Percentiles rank a stretch among this genome's conserved stretches.
Conservation (phyloP, 2,888 invertebrate species). For the Agonum fuliginosum region DNA sequence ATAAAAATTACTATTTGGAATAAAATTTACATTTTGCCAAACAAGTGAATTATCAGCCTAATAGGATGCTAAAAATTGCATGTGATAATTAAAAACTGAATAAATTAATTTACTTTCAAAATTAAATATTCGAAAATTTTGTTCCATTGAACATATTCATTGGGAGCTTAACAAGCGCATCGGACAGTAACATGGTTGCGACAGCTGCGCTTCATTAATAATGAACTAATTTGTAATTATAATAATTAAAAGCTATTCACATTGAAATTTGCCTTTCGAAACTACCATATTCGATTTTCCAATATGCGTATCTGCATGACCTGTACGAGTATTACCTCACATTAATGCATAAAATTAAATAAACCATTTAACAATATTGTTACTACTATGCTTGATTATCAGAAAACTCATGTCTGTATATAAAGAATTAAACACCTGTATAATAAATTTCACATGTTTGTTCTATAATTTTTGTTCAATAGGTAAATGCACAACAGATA, state of each 20-base stretch:
- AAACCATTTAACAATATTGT: neutral
- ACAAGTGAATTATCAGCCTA: constrained; percentile 6
- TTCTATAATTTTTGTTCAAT: too few relatives aligned
- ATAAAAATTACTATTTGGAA: constrained; percentile 7
- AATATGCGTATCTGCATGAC: neutral
- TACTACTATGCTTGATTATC: too few relatives aligned
- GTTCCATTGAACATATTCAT: constrained; percentile 17
- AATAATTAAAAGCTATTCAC: constrained; percentile 52
- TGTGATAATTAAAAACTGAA: constrained; percentile 16
- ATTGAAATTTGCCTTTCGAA: constrained; percentile 17
- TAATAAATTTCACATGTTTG: too few relatives aligned
- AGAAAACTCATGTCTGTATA: too few relatives aligned
- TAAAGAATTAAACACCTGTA: too few relatives aligned
- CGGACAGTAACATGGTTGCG: neutral
- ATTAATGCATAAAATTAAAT: neutral
- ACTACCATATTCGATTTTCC: constrained; percentile 18
- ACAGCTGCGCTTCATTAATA: constrained; percentile 35
- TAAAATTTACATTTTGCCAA: constrained; percentile 27
- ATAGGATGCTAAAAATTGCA: constrained; percentile 16
- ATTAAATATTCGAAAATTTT: constrained; percentile 43
- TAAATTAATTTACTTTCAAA: constrained; percentile 26
- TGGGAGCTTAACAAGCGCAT: constrained; percentile 1
- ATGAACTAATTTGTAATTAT: constrained; percentile 50
- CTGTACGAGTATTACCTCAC: too few relatives aligned
- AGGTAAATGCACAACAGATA: too few relatives aligned